Evolutionary conservation across 2,888 invertebrate species (phyloP), one percentile per base, ranked within the genome.

Genomic region (Teinopalpus imperialis): DNA sequence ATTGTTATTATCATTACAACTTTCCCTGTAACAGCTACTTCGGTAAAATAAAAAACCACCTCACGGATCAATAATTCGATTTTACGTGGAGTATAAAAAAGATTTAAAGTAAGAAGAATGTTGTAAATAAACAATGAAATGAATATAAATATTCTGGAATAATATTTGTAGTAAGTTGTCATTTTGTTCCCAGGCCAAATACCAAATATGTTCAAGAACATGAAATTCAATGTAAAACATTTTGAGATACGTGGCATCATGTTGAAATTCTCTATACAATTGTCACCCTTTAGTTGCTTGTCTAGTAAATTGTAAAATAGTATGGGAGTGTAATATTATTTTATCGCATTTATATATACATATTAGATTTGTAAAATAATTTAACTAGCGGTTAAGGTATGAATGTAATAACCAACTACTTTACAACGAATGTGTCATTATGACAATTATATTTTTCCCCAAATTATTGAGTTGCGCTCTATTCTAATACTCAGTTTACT

Each of bases 11-110:
- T 56, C 61, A 72, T 79, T 8, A 69, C 50, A 49, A 73, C 63
- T 72, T 86, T 85, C 0, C 37, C 43, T 8, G 45, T 36, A 4
- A 61, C 57, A 18, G 54, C 54, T 3, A 63, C 44, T 54, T 64
- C 62, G 4, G 59, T 63, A 41, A 67, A 63, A 29, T 51, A 53
- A 47, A 66, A 67, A 26, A 59, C 70, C 1, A 74, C 68, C 69
- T 86, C 83, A 1, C 61, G 66, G 10, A 85, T 64, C 20, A 81
- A 43, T 35, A 70, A 48, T 46, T 81, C 80, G 8, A 85, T 63
- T 57, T 66, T 69, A 14, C 53, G 57, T 1, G 82, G 81, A 1
- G 77, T 78, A 36, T 69, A 77, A 27, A 66, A 34, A 21, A 85
- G 51, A 52, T 79, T 83, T 6, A 81, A 10, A 8, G 76, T 71